Base-by-base conservation (phyloP, 2,113 vertebrate species). In the Agapornis roseicollis region DNA sequence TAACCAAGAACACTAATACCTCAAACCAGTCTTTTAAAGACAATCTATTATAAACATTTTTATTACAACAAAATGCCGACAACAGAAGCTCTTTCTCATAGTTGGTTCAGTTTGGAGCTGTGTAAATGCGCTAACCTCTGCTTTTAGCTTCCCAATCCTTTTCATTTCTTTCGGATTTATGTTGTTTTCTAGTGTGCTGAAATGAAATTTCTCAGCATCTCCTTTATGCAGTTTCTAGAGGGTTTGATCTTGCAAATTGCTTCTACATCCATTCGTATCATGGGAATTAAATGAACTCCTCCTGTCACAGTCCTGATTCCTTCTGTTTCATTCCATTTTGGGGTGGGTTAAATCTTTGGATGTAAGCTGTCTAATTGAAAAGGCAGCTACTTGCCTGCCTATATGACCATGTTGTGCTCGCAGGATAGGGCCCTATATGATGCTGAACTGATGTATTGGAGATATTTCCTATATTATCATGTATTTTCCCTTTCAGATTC, bases 1-100 rank as follows among this genome's bases (percentile, higher is more conserved):
- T 47, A 47, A 53, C 17, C 18, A 53, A 31, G 29, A 55, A 55
- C 18, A 9, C 46, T 79, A 11, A 58, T 64, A 17, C 13, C 47
- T 89, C 35, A 52, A 33, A 80, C 9, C 7, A 65, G 35, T 23
- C 56, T 76, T 84, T 79, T 65, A 28, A 80, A 82, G 58, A 19
- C 52, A 58, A 65, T 63, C 90, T 72, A 42, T 65, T 65, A 14
- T 11, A 29, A 89, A 44, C 60, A 55, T 52, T 20, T 90, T 88
- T 94, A 89, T 82, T 80, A 84, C 94, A 87, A 72, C 70, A 77
- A 89, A 72, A 95, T 72, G 12, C 70, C 44, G 72, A 84, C 65
- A 74, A 46, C 3, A 13, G 73, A 83, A 91, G 68, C 25, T 65
- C 72, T 14, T 14, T 78, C 55, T 88, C 14, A 3, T 78, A 6